A percentile compares a stretch with the other conserved stretches of the same genome.
Conservation (phyloP, 2,797 vertebrate species). For the Leptodactylus fallax region DNA sequence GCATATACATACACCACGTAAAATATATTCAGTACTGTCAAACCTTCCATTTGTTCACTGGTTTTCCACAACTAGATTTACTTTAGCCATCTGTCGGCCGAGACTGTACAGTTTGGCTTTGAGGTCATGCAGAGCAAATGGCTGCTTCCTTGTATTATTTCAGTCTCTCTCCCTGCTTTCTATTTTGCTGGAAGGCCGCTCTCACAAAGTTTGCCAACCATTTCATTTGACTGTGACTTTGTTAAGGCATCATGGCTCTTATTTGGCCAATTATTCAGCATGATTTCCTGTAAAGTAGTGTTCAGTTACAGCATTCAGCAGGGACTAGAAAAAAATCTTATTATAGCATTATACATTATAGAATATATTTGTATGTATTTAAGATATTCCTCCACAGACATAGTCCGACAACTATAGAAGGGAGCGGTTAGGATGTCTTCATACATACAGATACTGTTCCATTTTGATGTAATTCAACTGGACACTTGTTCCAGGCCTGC, state of each 20-base stretch:
- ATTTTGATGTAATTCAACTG: too few species aligned
- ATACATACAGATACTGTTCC: too few species aligned
- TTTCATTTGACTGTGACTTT: constrained; percentile 58
- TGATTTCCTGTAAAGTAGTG: constrained; percentile 49
- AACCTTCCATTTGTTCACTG: neutral
- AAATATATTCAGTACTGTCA: too few species aligned
- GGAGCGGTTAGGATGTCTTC: neutral
- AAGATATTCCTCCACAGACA: neutral
- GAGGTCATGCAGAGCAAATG: constrained; percentile 50
- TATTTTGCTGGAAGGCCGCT: constrained; percentile 42
- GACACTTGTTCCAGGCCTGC: too few species aligned
- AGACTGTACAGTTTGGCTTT: constrained; percentile 16
- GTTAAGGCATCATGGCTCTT: constrained; percentile 51
- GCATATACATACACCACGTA: too few species aligned
- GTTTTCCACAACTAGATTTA: neutral
- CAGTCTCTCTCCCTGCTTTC: constrained; percentile 36
- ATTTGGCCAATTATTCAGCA: constrained; percentile 59
- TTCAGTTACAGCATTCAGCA: constrained; percentile 39
- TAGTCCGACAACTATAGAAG: neutral
- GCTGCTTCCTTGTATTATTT: constrained; percentile 44
- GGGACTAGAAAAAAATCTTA: constrained; percentile 12
- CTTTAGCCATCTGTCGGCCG: neutral
- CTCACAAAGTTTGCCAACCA: constrained; percentile 51
- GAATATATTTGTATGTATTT: neutral
- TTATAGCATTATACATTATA: neutral